Base-by-base conservation (phyloP, 2,113 vertebrate species). In the Syngnathus typhle region DNA sequence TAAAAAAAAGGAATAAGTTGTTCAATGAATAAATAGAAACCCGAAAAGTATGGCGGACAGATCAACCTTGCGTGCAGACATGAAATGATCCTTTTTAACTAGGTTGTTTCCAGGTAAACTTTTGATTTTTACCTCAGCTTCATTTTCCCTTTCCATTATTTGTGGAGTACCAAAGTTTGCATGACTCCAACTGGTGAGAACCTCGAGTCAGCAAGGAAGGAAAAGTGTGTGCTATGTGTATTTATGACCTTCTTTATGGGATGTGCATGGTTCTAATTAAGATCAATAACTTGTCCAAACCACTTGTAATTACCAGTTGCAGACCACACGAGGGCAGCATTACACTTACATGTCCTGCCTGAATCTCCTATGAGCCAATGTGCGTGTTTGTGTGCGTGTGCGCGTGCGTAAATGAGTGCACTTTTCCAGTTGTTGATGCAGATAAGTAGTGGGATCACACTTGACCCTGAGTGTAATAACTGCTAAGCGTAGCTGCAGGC, bases 401-500 rank as follows among this genome's bases (percentile, higher is more conserved):
- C 61, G 36, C 49, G 46, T 65, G 51, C 58, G 71, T 32, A 3
- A 32, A 32, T 32, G 27, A 32, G 27, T 32, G 27, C 27, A 32
- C 27, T 69, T 83, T 79, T 75, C 74, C 52, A 61, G 77, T 75
- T 69, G 82, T 76, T 81, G 75, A 83, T 80, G 77, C 80, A 85
- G 79, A 86, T 88, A 82, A 85, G 80, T 64, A 64, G 75, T 67
- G 69, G 81, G 88, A 85, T 87, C 81, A 83, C 83, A 84, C 87
- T 87, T 87, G 86, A 87, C 85, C 84, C 82, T 81, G 82, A 85
- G 76, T 74, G 72, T 82, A 88, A 89, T 83, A 82, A 85, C 78
- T 83, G 72, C 44, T 89, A 78, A 89, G 85, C 23, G 63, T 77
- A 83, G 85, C 88, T 80, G 73, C 77, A 74, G 83, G 84, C 81